A percentile compares a stretch with the other conserved stretches of the same genome.
These are phyloP conservation scores for Venustoraphidia nigricollis DNA, from an alignment of 2,888 invertebrate genomes.

Conservation along the genomic window DNA sequence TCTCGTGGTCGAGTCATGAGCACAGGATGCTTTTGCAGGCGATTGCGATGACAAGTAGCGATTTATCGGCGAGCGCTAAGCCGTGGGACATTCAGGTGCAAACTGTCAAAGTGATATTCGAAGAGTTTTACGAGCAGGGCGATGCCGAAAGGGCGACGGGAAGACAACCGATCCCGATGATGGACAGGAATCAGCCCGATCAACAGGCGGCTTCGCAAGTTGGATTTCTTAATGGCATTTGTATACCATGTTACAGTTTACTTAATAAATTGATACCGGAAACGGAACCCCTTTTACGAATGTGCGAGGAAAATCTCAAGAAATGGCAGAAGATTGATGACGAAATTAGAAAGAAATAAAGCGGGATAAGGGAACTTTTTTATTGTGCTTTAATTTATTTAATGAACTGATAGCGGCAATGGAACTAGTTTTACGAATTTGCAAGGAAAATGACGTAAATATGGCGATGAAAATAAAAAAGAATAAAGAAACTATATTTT, in stretches of 20 bases:
- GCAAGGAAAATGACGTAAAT: too few species aligned
- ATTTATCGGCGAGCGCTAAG: slow-evolving; percentile 70
- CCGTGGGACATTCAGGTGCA: slow-evolving; percentile 70
- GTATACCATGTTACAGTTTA: slow-evolving; percentile 63
- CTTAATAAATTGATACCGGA: slow-evolving; percentile 51
- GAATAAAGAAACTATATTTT: not conserved
- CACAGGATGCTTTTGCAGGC: slow-evolving; percentile 60
- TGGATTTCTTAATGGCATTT: slow-evolving; percentile 65
- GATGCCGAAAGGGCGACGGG: slow-evolving; percentile 56
- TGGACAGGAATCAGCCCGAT: slow-evolving; percentile 57
- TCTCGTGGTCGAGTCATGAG: slow-evolving; percentile 46
- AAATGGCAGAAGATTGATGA: slow-evolving; percentile 36
- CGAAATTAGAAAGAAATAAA: slow-evolving; percentile 14
- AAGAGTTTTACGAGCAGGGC: slow-evolving; percentile 68
- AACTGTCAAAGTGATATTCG: slow-evolving; percentile 67
- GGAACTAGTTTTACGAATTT: too few species aligned
- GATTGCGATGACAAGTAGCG: slow-evolving; percentile 70
- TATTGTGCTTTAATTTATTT: too few species aligned
- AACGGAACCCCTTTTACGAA: slow-evolving; percentile 51
- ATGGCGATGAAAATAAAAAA: slow-evolving; percentile 15
- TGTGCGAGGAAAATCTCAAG: slow-evolving; percentile 45
- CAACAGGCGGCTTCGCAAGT: slow-evolving; percentile 67
- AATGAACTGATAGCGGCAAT: too few species aligned
- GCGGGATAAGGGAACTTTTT: too few species aligned
- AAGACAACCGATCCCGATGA: slow-evolving; percentile 61